These are phyloP conservation scores for Lasioglossum leucozonium DNA, from an alignment of 2,888 invertebrate species.

Conservation along the genomic window DNA sequence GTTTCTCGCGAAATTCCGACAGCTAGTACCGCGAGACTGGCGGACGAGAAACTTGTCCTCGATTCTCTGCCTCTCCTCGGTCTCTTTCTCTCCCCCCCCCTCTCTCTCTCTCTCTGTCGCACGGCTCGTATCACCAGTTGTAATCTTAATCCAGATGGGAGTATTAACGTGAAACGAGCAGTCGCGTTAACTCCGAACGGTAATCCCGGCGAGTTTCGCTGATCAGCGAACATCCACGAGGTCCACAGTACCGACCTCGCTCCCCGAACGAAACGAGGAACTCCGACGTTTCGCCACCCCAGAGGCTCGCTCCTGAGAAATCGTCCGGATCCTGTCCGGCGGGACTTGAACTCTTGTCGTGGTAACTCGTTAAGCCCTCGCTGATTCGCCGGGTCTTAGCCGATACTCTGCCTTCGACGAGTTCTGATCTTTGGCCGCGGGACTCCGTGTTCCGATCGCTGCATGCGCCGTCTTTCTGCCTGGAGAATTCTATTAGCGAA, in stretches of 20 bases:
- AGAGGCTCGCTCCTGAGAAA: conserved; percentile 69
- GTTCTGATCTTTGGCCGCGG: background rate
- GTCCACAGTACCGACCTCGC: conserved; percentile 20
- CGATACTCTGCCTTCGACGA: background rate
- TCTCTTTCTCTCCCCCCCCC: background rate
- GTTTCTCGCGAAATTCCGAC: background rate
- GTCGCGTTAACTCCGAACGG: conserved; percentile 30
- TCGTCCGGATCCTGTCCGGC: conserved; percentile 50
- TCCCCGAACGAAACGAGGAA: conserved; percentile 48
- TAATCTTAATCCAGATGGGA: conserved; percentile 35
- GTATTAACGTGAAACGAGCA: conserved; percentile 36
- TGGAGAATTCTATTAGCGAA: background rate
- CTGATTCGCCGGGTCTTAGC: conserved; percentile 56
- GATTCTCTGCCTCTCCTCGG: background rate
- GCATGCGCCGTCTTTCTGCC: background rate
- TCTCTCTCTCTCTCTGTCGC: background rate
- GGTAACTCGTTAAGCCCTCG: conserved; percentile 65
- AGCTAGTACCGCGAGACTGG: background rate
- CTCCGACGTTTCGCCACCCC: conserved; percentile 30
- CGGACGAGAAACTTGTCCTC: background rate
- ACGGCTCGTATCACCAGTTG: conserved; percentile 14
- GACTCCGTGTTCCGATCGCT: background rate
- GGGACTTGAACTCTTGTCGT: conserved; percentile 67
- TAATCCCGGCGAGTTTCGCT: conserved; percentile 55
- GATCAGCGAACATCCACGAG: conserved; percentile 52